Conservation (phyloP, 2,113 vertebrate genomes). For the Hyaena hyaena region DNA sequence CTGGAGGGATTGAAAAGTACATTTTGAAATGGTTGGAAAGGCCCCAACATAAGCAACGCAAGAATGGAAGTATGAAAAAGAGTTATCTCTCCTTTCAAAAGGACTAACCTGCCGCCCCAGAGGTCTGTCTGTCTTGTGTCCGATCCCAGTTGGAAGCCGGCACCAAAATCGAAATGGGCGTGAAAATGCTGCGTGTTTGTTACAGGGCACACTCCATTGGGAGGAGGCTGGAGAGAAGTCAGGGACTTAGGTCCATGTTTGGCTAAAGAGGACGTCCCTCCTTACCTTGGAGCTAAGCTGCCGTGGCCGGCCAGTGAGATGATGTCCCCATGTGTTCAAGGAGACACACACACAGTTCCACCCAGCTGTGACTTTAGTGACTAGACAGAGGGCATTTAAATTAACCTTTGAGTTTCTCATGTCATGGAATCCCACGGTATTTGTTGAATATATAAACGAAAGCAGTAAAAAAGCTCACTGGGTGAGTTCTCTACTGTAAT, state of each 20-base stretch:
- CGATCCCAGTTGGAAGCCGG: neutral
- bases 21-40: constrained; percentile 18
- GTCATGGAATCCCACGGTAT: neutral
- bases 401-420: neutral
- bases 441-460: neutral
- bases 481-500: neutral
- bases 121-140: neutral
- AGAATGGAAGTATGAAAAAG: neutral
- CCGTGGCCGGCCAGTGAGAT: neutral
- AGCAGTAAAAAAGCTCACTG: neutral
- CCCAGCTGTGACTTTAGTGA: neutral
- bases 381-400: neutral
- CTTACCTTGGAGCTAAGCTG: neutral
- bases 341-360: too few relatives aligned
- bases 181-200: neutral
- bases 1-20: neutral
- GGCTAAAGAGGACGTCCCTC: neutral
- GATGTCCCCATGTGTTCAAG: neutral
- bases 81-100: neutral
- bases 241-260: neutral
- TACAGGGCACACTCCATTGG: neutral
- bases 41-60: neutral
- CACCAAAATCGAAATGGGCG: neutral
- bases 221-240: neutral
- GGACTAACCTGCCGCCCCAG: neutral